Percentiles rank a stretch among this genome's conserved stretches.
phyloP scores from a whole-genome alignment of 2,797 vertebrate genomes.

The Helostoma temminkii region DNA sequence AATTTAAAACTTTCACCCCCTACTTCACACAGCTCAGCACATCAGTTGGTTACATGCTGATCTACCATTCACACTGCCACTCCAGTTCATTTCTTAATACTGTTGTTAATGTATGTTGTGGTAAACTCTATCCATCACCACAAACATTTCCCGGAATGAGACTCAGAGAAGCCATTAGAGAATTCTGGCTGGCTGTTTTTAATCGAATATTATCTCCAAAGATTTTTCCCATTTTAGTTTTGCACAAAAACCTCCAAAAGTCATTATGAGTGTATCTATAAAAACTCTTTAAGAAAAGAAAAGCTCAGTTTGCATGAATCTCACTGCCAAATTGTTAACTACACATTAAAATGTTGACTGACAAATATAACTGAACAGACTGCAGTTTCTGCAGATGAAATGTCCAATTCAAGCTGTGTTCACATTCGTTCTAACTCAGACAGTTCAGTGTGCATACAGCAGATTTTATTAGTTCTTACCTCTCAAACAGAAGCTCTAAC shows the following conservation, averaged over 20 bases:
- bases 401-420: constrained; percentile 5
- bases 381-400: neutral
- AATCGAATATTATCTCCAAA: too few species aligned
- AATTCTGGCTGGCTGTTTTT: neutral
- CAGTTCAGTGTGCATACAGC: constrained; percentile 11
- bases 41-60: neutral
- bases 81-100: neutral
- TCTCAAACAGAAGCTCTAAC: neutral
- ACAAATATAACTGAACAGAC: constrained; percentile 2
- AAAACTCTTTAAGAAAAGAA: too few species aligned
- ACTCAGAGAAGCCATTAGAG: neutral
- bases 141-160: constrained; percentile 1
- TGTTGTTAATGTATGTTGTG: neutral
- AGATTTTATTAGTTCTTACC: constrained; percentile 8
- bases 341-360: constrained; percentile 11
- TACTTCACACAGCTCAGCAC: neutral
- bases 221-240: too few species aligned
- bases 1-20: neutral
- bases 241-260: too few species aligned
- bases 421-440: too few species aligned
- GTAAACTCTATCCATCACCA: neutral
- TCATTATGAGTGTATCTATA: too few species aligned
- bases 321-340: neutral
- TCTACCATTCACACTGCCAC: neutral
- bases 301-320: constrained; percentile 9